Evolutionary conservation across 64 coral and sea anemone genomes (phyloP).

Genomic region (Actinia tenebrosa): DNA sequence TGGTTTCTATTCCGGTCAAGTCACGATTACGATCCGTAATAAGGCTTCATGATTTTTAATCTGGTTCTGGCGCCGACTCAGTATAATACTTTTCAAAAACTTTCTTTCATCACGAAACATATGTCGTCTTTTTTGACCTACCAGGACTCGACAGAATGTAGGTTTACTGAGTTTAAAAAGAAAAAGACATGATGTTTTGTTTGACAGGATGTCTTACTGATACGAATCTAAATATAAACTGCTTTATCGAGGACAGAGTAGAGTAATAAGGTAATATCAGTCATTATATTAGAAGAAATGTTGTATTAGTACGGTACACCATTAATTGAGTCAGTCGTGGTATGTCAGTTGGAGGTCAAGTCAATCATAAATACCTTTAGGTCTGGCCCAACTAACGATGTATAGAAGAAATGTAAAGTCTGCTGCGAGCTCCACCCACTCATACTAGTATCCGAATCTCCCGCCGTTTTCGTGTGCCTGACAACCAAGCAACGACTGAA

Average conservation of each 20-base stretch:
- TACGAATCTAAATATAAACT: background rate
- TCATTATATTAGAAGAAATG: background rate
- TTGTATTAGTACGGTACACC: background rate
- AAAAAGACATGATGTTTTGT: background rate
- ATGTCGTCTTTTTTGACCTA: background rate
- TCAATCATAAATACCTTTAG: background rate
- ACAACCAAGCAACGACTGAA: background rate
- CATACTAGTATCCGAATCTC: too few relatives aligned
- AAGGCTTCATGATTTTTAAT: background rate
- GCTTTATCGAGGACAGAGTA: background rate
- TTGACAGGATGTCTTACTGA: background rate
- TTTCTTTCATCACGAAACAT: too few relatives aligned
- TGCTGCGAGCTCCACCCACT: too few relatives aligned
- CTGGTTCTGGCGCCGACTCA: background rate
- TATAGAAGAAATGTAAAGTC: too few relatives aligned
- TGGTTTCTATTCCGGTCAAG: background rate
- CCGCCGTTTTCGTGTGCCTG: too few relatives aligned
- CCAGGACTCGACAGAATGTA: background rate
- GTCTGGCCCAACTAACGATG: too few relatives aligned
- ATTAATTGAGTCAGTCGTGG: background rate
- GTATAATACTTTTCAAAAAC: background rate
- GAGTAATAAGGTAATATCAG: background rate
- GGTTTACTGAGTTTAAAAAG: too few relatives aligned
- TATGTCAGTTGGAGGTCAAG: background rate
- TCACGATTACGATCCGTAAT: conserved; percentile 9